Evolutionary conservation across 2,113 vertebrate genomes (phyloP).

Genomic region (Pluvianellus socialis): DNA sequence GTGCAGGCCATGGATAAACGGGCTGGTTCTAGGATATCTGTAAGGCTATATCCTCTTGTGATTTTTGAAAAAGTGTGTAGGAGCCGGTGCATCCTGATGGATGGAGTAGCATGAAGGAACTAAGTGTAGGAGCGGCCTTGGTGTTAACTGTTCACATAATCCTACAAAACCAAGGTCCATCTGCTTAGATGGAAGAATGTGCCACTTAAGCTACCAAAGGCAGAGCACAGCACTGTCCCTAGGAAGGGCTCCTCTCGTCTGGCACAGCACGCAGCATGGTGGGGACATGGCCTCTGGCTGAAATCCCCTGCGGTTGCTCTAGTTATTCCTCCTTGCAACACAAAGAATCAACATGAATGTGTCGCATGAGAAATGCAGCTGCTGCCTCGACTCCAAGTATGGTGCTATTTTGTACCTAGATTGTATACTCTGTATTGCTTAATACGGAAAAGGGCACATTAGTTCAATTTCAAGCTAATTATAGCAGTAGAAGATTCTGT

Average conservation of each 20-base stretch:
- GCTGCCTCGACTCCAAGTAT: not conserved
- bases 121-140: not conserved
- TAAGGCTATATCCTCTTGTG: not conserved
- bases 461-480: constrained; percentile 68
- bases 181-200: not conserved
- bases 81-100: not conserved
- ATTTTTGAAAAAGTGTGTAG: not conserved
- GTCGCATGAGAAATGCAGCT: not conserved
- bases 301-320: not conserved
- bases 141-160: not conserved
- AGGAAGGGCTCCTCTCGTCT: not conserved
- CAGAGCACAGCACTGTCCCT: not conserved
- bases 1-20: not conserved
- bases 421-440: constrained; percentile 27
- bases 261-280: not conserved
- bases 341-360: not conserved
- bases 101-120: not conserved
- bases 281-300: not conserved
- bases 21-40: not conserved
- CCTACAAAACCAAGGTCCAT: not conserved
- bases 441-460: constrained; percentile 8
- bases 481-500: constrained; percentile 53
- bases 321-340: not conserved
- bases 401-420: not conserved
- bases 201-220: not conserved